Base-by-base conservation (phyloP, 1,140 invertebrate genomes). In the Brachystomella parvula region DNA sequence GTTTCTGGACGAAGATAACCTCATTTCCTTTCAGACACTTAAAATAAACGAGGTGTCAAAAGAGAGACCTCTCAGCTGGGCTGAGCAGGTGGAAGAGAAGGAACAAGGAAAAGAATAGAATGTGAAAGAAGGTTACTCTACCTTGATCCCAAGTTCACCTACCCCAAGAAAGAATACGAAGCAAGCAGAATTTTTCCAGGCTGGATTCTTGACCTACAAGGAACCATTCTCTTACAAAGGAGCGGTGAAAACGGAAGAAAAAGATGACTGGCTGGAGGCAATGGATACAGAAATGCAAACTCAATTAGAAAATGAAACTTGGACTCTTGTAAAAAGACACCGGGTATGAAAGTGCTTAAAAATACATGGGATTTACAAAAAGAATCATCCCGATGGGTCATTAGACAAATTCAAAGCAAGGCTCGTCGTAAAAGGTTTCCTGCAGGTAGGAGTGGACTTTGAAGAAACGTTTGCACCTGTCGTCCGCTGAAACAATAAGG, bases 401-500 rank as follows among this genome's bases (percentile, higher is more conserved):
- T 60, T 75, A 3, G 70, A 74, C 19, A 65, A 67, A n/a, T 71
- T 65, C n/a, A 77, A 76, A 65, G 75, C 75, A 3, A 29, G 76
- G 9, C 47, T 77, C 28, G 72, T 77, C 0, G 75, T 71, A 0
- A 75, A 74, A 61, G 76, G 68, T 3, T 72, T 28, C 47, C 26
- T 2, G 74, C 75, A 68, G 57, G 53, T 68, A 44, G 77, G 70
- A 2, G 59, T 80, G 29, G 78, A 80, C 63, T 80, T 77, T 70
- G 17, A 74, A 31, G 77, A 80, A 69, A 80, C 73, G 29, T 79
- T 76, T 70, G 74, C 74, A 61, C 77, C 78, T 31, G 78, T 81
- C 12, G 71, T 69, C 0, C 68, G 74, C 57, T 75, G 75, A 75
- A 30, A 71, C 77, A 31, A 72, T 82, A 65, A 53, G 73, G 1